Evolutionary conservation across 2,113 vertebrate species (phyloP).

Genomic region (Trichomycterus rosablanca): DNA sequence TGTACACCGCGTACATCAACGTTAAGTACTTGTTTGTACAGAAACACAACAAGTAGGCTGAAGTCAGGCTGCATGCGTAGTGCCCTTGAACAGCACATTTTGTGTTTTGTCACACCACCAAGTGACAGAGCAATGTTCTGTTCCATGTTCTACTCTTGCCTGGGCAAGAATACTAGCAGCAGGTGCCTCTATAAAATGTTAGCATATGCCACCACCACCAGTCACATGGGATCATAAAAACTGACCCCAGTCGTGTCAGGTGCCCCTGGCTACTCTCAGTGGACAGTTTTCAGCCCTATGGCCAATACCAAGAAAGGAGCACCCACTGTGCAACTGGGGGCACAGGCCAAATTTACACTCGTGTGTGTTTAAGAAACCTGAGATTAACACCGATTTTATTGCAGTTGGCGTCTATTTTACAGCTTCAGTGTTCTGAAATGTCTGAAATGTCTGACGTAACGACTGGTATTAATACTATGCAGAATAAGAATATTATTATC

Average conservation of each 20-base stretch:
- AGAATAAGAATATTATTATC: too few species aligned
- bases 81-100: constrained; percentile 46
- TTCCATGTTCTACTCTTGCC: constrained; percentile 44
- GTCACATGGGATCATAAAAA: constrained; percentile 53
- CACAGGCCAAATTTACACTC: constrained; percentile 30
- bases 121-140: constrained; percentile 9
- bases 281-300: constrained; percentile 29
- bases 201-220: constrained; percentile 33
- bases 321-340: neutral
- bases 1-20: too few species aligned
- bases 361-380: constrained; percentile 12
- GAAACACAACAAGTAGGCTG: too few species aligned
- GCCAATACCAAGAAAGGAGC: constrained; percentile 19
- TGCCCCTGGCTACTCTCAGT: constrained; percentile 26
- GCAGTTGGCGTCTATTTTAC: neutral
- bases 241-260: constrained; percentile 20
- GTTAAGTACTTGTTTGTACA: too few species aligned
- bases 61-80: neutral
- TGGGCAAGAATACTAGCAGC: constrained; percentile 36
- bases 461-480: too few species aligned
- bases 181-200: constrained; percentile 47
- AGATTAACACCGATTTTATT: constrained; percentile 33
- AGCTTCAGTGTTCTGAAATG: neutral
- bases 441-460: too few species aligned
- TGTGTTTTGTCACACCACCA: constrained; percentile 36